Evolutionary conservation across 2,113 vertebrate genomes (phyloP).

Genomic region (Megalops atlanticus): DNA sequence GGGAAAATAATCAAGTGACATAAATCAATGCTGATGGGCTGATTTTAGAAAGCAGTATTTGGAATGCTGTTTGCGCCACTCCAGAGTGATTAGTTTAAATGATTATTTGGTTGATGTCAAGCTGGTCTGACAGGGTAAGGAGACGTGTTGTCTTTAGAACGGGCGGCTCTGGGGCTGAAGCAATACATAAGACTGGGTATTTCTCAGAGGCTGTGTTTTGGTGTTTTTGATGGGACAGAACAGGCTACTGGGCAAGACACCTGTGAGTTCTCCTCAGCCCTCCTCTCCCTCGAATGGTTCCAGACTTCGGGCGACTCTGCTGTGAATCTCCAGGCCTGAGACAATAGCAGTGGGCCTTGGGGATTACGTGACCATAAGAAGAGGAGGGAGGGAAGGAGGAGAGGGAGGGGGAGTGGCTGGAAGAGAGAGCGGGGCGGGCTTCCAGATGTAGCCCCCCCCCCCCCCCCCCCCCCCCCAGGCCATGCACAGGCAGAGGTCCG

Average conservation of each 20-base stretch:
- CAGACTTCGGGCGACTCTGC: neutral
- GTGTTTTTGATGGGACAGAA: too few relatives aligned
- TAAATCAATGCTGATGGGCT: neutral
- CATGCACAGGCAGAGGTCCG: constrained; percentile 39
- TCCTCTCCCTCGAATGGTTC: neutral
- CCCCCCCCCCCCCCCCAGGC: neutral
- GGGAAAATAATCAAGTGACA: neutral
- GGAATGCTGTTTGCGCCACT: neutral
- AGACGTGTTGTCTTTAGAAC: too few relatives aligned
- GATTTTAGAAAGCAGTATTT: neutral
- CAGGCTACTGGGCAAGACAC: neutral
- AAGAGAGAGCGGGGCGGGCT: neutral
- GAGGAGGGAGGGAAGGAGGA: neutral
- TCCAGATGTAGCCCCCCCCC: too few relatives aligned
- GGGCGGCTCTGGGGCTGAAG: too few relatives aligned
- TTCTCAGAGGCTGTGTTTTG: too few relatives aligned
- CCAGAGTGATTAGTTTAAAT: neutral
- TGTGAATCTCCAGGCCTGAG: neutral
- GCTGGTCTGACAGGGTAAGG: too few relatives aligned
- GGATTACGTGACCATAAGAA: neutral
- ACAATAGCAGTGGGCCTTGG: neutral
- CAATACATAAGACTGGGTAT: neutral
- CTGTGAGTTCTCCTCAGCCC: neutral
- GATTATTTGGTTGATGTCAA: neutral
- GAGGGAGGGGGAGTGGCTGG: neutral